Evolutionary conservation across 1,140 invertebrate species (phyloP).

Genomic region (Tetramorium alpestre): DNA sequence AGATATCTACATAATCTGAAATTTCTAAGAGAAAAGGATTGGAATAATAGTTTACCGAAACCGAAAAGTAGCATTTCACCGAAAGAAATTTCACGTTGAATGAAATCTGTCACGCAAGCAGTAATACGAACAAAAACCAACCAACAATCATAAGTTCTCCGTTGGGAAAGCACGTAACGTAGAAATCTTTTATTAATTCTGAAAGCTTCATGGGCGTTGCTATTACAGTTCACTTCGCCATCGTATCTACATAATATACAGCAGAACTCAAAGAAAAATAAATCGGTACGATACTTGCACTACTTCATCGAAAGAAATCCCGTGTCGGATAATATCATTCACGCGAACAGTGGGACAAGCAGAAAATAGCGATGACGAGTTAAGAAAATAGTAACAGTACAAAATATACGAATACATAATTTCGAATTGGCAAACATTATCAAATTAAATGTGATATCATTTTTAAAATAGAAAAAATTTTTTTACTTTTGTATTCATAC

Average conservation of each 20-base stretch:
- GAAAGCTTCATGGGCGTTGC: not conserved
- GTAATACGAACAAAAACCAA: constrained; percentile 1
- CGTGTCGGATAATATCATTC: constrained; percentile 28
- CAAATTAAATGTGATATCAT: not conserved
- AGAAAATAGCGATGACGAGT: not conserved
- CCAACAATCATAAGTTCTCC: not conserved
- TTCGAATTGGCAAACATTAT: not conserved
- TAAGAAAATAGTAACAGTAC: constrained; percentile 16
- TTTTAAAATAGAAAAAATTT: not conserved
- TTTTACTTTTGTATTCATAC: not conserved
- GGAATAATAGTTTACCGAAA: constrained; percentile 1
- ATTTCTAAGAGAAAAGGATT: not conserved
- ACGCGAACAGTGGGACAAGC: constrained; percentile 5
- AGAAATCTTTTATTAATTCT: constrained; percentile 42
- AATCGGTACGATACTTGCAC: constrained; percentile 6
- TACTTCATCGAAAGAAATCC: constrained; percentile 26
- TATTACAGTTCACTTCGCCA: not conserved
- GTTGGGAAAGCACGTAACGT: not conserved
- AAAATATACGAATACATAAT: not conserved
- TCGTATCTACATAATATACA: not conserved
- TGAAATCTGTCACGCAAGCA: constrained; percentile 31
- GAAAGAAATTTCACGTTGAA: constrained; percentile 32
- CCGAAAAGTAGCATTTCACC: not conserved
- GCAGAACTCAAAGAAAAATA: constrained; percentile 26
- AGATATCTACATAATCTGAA: not conserved